phyloP scores from a whole-genome alignment of 2,113 vertebrate genomes.

The Brachyhypopomus occidentalis region DNA sequence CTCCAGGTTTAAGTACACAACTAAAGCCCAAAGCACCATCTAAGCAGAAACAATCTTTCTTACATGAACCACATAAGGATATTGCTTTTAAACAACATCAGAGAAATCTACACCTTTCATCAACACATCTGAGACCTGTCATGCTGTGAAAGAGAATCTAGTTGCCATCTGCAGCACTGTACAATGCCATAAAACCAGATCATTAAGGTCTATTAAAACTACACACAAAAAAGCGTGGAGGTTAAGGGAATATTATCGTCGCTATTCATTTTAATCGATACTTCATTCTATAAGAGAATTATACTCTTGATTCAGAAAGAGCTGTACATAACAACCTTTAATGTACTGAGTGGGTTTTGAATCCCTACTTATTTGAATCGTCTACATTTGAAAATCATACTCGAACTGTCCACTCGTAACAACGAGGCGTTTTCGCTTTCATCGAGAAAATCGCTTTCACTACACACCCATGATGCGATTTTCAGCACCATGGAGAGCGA shows the following conservation, averaged over 20 bases:
- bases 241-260: neutral
- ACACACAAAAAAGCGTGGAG: neutral
- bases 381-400: neutral
- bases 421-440: neutral
- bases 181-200: neutral
- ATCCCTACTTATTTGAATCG: neutral
- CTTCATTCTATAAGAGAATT: slow-evolving; percentile 13
- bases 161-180: neutral
- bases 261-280: slow-evolving; percentile 19
- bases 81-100: neutral
- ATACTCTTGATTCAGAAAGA: neutral
- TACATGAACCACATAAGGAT: neutral
- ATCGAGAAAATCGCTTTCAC: neutral
- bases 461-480: neutral
- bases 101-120: neutral
- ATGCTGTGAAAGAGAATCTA: neutral
- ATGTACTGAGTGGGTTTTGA: neutral
- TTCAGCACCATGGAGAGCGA: slow-evolving; percentile 75
- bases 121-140: neutral
- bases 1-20: neutral
- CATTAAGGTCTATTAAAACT: neutral
- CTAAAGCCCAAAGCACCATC: neutral
- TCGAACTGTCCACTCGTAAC: neutral
- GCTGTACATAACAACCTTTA: neutral
- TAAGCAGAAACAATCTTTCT: neutral